These are phyloP conservation scores for Mus spicilegus DNA, from an alignment of 2,113 vertebrate species.

Conservation along the genomic window DNA sequence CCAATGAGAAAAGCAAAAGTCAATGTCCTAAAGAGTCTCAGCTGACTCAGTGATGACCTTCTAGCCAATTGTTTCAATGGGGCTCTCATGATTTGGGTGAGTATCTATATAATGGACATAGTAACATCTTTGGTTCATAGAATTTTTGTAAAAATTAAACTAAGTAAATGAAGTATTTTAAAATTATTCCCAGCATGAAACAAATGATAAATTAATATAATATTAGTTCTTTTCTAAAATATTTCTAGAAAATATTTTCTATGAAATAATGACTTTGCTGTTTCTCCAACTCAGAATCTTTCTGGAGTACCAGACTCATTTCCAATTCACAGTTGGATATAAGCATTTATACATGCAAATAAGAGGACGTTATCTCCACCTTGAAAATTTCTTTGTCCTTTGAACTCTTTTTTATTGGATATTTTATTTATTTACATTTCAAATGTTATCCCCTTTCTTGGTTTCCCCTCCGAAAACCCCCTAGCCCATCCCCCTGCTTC, in stretches of 20 bases:
- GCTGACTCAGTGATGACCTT: neutral
- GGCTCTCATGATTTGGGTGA: neutral
- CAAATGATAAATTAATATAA: neutral
- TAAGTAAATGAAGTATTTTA: neutral
- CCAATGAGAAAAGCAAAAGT: neutral
- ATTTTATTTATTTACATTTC: no score
- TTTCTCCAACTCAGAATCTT: neutral
- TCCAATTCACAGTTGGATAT: neutral
- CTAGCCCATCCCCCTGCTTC: no score
- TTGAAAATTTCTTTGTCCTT: neutral
- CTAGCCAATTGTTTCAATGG: neutral
- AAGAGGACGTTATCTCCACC: neutral
- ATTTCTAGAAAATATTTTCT: neutral
- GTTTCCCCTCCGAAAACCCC: no score
- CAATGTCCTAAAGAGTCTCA: neutral
- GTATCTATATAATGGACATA: neutral
- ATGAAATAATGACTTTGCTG: neutral
- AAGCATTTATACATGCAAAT: neutral
- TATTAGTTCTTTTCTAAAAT: neutral
- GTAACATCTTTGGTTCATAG: neutral
- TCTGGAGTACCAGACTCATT: neutral
- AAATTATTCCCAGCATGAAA: neutral
- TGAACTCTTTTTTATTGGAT: neutral
- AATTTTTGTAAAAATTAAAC: neutral
- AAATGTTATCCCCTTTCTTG: no score